Conservation (phyloP, 1,140 invertebrate species). For the Penaeus vannamei region DNA sequence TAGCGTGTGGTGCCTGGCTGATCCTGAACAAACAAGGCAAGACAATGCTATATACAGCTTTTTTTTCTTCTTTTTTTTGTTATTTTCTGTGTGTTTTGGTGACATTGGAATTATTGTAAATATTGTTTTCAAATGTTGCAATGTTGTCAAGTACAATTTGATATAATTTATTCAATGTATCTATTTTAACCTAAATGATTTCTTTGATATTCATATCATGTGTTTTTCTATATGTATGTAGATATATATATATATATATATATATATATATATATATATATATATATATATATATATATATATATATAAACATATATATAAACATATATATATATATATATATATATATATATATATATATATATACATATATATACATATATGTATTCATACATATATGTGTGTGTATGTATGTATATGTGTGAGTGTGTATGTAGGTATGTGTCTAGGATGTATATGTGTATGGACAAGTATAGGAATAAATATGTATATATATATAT, state of each 20-base stretch:
- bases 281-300: neutral
- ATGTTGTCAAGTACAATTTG: no score
- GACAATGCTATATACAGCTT: no score
- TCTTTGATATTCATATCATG: neutral
- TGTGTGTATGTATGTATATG: neutral
- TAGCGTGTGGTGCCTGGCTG: neutral
- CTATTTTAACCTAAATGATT: neutral
- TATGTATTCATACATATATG: constrained; percentile 34
- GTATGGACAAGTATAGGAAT: neutral
- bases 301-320: neutral
- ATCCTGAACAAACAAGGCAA: no score
- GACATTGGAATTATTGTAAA: no score
- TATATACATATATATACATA: constrained; percentile 27
- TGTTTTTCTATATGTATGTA: neutral
- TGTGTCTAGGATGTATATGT: neutral
- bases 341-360: constrained; percentile 10
- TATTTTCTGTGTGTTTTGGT: no score
- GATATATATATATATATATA: neutral
- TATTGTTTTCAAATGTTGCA: no score
- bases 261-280: neutral
- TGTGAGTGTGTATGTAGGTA: neutral
- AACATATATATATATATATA: neutral
- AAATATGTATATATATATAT: neutral
- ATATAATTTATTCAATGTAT: neutral
- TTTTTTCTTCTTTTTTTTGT: no score